Evolutionary conservation across 1,140 invertebrate species (phyloP).

Genomic region (Nasonia vitripennis): DNA sequence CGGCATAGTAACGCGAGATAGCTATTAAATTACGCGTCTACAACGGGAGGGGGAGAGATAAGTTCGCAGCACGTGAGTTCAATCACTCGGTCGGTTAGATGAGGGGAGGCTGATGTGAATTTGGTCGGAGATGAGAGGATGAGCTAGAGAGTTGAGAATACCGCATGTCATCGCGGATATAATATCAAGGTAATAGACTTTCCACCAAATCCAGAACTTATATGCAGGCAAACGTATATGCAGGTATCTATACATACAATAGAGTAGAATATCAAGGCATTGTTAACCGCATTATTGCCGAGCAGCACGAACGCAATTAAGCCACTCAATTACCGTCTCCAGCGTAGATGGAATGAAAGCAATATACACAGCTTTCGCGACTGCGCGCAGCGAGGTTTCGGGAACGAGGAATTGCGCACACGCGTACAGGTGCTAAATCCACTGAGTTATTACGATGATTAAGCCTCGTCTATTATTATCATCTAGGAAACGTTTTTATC

Average conservation of each 20-base stretch:
- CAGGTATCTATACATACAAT: too few relatives aligned
- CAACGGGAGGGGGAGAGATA: neutral
- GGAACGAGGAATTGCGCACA: neutral
- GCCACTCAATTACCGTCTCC: neutral
- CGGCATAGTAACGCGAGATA: constrained; percentile 44
- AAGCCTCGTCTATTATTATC: neutral
- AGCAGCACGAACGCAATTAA: neutral
- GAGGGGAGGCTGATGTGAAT: neutral
- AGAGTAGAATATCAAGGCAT: too few relatives aligned
- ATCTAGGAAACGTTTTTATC: neutral
- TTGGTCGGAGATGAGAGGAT: neutral
- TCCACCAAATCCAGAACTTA: too few relatives aligned
- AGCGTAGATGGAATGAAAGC: neutral
- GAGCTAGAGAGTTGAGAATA: neutral
- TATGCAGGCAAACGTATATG: too few relatives aligned
- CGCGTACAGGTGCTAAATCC: neutral
- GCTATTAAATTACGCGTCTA: constrained; percentile 30
- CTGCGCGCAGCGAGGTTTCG: neutral
- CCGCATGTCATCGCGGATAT: too few relatives aligned
- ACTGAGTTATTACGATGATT: neutral
- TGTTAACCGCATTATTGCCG: neutral
- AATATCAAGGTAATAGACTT: too few relatives aligned
- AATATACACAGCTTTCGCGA: neutral
- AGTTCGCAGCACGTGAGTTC: neutral
- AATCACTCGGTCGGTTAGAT: neutral